These are phyloP conservation scores for Lagodon rhomboides DNA, from an alignment of 2,797 vertebrate species.

Conservation along the genomic window DNA sequence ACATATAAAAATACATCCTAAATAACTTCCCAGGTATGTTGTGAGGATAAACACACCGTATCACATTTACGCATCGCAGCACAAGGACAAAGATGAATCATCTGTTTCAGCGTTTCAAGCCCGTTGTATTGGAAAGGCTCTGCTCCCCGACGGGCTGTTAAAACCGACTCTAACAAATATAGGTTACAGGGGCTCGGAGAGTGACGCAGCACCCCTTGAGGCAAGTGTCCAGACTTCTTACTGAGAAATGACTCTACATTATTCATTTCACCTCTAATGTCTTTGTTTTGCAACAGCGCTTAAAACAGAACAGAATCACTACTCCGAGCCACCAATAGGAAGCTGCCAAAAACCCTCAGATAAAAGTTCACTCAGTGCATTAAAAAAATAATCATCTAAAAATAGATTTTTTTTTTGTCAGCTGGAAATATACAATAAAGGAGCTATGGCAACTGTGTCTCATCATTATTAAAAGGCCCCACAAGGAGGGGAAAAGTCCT, in stretches of 20 bases:
- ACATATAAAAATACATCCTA: constrained; percentile 43
- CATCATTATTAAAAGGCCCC: constrained; percentile 51
- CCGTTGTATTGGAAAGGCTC: constrained; percentile 47
- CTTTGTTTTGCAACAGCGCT: constrained; percentile 65
- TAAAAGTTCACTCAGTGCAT: constrained; percentile 33
- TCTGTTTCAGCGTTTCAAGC: constrained; percentile 44
- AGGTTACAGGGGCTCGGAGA: constrained; percentile 63
- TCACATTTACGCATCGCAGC: constrained; percentile 50
- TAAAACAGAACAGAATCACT: constrained; percentile 45
- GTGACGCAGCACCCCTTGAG: constrained; percentile 61
- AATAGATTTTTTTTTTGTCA: constrained; percentile 45
- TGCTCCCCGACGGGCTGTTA: constrained; percentile 52
- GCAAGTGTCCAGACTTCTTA: constrained; percentile 70
- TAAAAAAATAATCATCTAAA: constrained; percentile 39
- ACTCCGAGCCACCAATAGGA: constrained; percentile 17
- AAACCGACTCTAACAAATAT: constrained; percentile 65
- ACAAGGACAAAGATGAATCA: constrained; percentile 55
- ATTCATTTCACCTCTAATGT: constrained; percentile 74
- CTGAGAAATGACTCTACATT: constrained; percentile 68
- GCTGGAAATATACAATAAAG: constrained; percentile 48
- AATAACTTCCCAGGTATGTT: constrained; percentile 40
- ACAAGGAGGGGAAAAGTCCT: constrained; percentile 31
- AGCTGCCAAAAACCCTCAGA: constrained; percentile 37
- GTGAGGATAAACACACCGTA: constrained; percentile 28
- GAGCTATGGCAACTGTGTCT: constrained; percentile 18